Evolutionary conservation across 2,113 vertebrate species (phyloP), one percentile per base, ranked within the genome.

Genomic region (Lethenteron camtschaticum): DNA sequence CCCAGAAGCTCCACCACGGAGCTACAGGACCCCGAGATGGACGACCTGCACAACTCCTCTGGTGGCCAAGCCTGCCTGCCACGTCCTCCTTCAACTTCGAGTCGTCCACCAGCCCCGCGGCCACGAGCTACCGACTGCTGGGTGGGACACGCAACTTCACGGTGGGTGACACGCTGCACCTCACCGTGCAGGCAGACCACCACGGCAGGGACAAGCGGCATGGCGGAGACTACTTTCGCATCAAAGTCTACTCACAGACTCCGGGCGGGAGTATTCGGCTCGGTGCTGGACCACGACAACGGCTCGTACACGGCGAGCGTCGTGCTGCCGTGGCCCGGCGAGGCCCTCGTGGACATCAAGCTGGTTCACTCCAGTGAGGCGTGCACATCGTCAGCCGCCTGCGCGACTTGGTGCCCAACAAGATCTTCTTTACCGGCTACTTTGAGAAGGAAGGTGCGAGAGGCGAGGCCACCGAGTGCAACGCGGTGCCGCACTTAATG

Each of bases 301-400:
- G 94, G 94, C 16, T 81, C 85, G 75, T 99, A 96, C 70, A 85
- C 84, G 2, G 77, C 83, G 11, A 74, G 86, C 74, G 90, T 99
- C 68, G 85, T 83, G 3, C 79, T 99, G 71, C 82, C 88, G 56
- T 99, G 94, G 94, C 77, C 78, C 2, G 94, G 94, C 16, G 76
- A 78, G 55, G 83, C 85, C 9, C 77, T 75, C 70, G 84, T 95
- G n/a, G 87, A 90, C 16, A 68, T 99, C 9, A 86, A 78, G 0
- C 73, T 96, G 78, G 89, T 96, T 73, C 91, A 96, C 71, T 80
- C 94, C 0, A 95, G 87, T 3, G 94, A 99, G 80, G 91, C 0
- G 76, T 99, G 10, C 77, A 81, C 70, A 83, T 89, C 70, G 85
- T 96, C 72, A 78, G 78, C 63, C 80, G 82, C 11, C 79, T 99